Base-by-base conservation (phyloP, 2,797 vertebrate genomes). In the Rhinoraja longicauda region DNA sequence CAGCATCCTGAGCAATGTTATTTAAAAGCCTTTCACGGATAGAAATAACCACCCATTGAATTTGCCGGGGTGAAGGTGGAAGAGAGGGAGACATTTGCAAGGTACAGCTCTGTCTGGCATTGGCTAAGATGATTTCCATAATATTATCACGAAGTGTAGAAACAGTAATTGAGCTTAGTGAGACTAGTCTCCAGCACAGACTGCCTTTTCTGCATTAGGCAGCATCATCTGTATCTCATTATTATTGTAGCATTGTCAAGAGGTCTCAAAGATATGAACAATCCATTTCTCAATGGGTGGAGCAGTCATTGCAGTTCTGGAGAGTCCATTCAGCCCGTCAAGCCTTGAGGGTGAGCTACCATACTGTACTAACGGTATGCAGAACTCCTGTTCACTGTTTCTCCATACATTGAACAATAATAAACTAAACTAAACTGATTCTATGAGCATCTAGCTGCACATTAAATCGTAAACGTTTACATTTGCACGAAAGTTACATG, bases 121-220 rank as follows among this genome's bases (percentile, higher is more conserved):
- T 88, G 84, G 59, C n/a, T 88, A 59, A 88, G 36, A 32, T 88
- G 1, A 88, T 67, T 88, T 88, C n/a, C 17, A 88, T 88, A 32
- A 88, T 67, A 64, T 67, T 88, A 88, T 67, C 62, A 36, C 88
- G 19, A 32, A 2, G 59, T 88, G 29, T 17, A 15, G n/a, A 88
- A 36, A 1, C 1, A 32, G 0, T 32, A 1, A 32, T 1, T 64
- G 59, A 19, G 59, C 32, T 32, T 32, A 32, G 39, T 45, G 84
- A 88, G 7, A 19, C 62, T 36, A 36, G 29, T 67, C 62, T 36
- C 59, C n/a, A 88, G 36, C 26, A 81, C 15, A 67, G 6, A 36
- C n/a, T 57, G 21, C 8, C 62, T 86, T 64, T 62, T 64, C 57
- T 64, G 86, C 62, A 15, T 5, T 32, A 29, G 13, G 62, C 13